Percentiles rank a stretch among this genome's conserved stretches.
phyloP scores from a whole-genome alignment of 1,140 invertebrate genomes.

The Cyclargus thomasi region DNA sequence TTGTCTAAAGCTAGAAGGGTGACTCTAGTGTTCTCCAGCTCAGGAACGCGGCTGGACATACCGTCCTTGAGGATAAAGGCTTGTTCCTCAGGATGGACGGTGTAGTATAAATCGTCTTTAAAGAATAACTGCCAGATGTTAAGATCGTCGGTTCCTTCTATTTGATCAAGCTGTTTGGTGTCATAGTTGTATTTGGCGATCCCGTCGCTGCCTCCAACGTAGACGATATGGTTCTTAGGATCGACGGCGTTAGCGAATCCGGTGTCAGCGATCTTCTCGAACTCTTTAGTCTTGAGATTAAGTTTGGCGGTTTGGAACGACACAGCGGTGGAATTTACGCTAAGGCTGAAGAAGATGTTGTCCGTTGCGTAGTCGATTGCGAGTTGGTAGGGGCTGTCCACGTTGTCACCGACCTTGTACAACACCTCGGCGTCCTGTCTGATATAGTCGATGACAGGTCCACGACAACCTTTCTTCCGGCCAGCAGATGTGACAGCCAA shows the following conservation, averaged over 20 bases:
- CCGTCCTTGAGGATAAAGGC: slow-evolving; percentile 35
- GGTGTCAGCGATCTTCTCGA: slow-evolving; percentile 31
- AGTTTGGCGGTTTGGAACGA: slow-evolving; percentile 36
- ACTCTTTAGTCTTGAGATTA: slow-evolving; percentile 40
- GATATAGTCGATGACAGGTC: slow-evolving; percentile 27
- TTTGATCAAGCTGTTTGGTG: slow-evolving; percentile 30
- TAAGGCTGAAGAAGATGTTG: slow-evolving; percentile 46
- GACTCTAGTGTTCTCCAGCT: slow-evolving; percentile 36
- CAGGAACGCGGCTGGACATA: slow-evolving; percentile 26
- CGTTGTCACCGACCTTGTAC: slow-evolving; percentile 24
- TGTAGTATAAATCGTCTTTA: slow-evolving; percentile 43
- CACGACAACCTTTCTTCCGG: slow-evolving; percentile 26
- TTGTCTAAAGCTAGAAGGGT: slow-evolving; percentile 32
- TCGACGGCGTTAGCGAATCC: slow-evolving; percentile 47
- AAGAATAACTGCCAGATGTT: slow-evolving; percentile 52
- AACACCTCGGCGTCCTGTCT: slow-evolving; percentile 34
- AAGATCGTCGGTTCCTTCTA: slow-evolving; percentile 23
- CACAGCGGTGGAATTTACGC: slow-evolving; percentile 15
- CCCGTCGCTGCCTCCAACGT: slow-evolving; percentile 39
- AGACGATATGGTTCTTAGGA: slow-evolving; percentile 30
- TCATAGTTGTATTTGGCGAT: slow-evolving; percentile 40
- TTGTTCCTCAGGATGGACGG: slow-evolving; percentile 38
- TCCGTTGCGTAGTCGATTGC: slow-evolving; percentile 44
- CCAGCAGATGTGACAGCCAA: not conserved
- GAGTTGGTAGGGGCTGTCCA: slow-evolving; percentile 43